These are phyloP conservation scores for Trogon melanurus DNA, from an alignment of 2,113 vertebrate species.

Conservation along the genomic window DNA sequence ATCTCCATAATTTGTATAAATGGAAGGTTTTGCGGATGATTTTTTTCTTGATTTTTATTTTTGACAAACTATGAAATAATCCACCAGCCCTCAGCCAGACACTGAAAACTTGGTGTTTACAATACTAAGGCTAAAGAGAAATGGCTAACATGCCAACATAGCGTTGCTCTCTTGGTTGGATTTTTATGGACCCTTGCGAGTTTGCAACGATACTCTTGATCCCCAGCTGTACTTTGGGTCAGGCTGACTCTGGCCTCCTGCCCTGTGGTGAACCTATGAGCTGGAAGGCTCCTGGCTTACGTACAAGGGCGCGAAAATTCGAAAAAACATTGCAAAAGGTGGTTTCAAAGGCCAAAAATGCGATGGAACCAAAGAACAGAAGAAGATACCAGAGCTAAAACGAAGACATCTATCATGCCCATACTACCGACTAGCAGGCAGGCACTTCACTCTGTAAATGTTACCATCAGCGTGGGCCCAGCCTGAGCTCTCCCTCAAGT, in stretches of 20 bases:
- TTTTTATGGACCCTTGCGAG: background rate
- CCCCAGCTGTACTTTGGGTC: background rate
- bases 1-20: background rate
- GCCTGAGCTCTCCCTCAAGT: background rate
- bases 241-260: background rate
- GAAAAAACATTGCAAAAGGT: background rate
- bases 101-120: background rate
- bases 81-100: background rate
- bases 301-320: background rate
- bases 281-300: background rate
- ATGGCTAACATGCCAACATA: background rate
- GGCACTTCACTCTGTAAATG: background rate
- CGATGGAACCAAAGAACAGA: background rate
- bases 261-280: background rate
- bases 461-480: background rate
- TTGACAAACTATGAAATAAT: background rate
- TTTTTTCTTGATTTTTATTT: background rate
- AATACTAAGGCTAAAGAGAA: background rate
- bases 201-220: background rate
- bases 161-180: background rate
- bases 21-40: background rate
- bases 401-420: background rate
- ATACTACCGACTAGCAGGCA: background rate
- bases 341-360: background rate
- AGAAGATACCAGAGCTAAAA: background rate